A percentile compares a stretch with the other conserved stretches of the same genome.
Conservation (phyloP, 2,888 invertebrate species). For the Balanococcus diminutus region DNA sequence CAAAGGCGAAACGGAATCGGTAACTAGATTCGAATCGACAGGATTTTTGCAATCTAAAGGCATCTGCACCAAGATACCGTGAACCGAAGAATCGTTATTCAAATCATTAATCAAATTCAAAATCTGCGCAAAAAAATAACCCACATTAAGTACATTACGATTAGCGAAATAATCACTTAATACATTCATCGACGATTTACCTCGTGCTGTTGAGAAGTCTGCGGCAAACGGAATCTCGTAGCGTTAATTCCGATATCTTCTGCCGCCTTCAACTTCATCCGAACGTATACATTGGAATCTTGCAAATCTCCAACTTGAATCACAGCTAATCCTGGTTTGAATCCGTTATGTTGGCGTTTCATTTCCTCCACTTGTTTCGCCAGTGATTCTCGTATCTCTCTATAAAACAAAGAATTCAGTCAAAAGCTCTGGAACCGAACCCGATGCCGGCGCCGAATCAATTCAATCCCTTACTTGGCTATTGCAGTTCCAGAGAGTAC, state of each 20-base stretch:
- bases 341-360: slow-evolving; percentile 61
- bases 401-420: slow-evolving; percentile 61
- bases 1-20: slow-evolving; percentile 83
- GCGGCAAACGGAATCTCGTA: slow-evolving; percentile 78
- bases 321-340: slow-evolving; percentile 82
- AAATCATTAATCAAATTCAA: slow-evolving; percentile 73
- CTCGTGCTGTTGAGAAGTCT: slow-evolving; percentile 79
- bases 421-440: too few species aligned
- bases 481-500: slow-evolving; percentile 60
- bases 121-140: slow-evolving; percentile 69
- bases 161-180: not conserved
- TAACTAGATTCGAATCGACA: slow-evolving; percentile 86
- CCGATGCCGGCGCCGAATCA: not conserved
- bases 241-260: slow-evolving; percentile 86
- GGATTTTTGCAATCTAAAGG: slow-evolving; percentile 83
- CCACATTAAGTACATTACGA: not conserved
- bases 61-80: slow-evolving; percentile 97
- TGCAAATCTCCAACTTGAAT: slow-evolving; percentile 95
- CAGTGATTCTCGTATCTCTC: slow-evolving; percentile 75
- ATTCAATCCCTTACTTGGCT: slow-evolving; percentile 68
- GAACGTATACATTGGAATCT: slow-evolving; percentile 98
- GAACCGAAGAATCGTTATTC: slow-evolving; percentile 82
- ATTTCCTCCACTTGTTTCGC: slow-evolving; percentile 70
- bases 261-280: slow-evolving; percentile 93
- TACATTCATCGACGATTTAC: too few species aligned